These are phyloP conservation scores for Schizaphis graminum DNA, from an alignment of 2,888 invertebrate genomes.

Conservation along the genomic window DNA sequence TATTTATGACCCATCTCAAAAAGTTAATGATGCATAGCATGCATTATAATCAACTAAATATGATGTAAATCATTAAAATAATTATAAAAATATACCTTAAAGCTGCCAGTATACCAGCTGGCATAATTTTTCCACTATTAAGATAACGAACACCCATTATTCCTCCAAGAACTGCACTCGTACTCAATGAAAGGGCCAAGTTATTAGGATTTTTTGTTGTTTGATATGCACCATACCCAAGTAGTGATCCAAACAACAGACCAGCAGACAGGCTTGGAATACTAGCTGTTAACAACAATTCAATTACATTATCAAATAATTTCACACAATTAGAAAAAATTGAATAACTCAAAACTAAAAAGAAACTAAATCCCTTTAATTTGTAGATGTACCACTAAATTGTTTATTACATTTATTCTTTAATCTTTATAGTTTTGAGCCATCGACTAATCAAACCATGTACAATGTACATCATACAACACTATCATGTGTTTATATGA, in stretches of 20 bases:
- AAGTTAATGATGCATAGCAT: not conserved
- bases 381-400: not conserved
- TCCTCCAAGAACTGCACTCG: conserved; percentile 84
- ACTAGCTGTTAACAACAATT: conserved; percentile 78
- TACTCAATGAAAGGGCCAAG: conserved; percentile 81
- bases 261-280: conserved; percentile 92
- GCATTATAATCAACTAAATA: not conserved
- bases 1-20: not conserved
- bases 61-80: not conserved
- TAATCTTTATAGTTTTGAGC: not conserved
- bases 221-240: conserved; percentile 87
- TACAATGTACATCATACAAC: not conserved
- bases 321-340: not conserved
- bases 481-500: not conserved
- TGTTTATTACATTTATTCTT: not conserved
- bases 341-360: not conserved
- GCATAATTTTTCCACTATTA: conserved; percentile 93
- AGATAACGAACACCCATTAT: conserved; percentile 91
- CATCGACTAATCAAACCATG: not conserved
- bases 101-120: conserved; percentile 85
- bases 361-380: not conserved
- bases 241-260: conserved; percentile 85
- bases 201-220: conserved; percentile 83
- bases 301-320: not conserved
- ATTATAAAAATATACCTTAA: conserved; percentile 71